Conservation (phyloP, 2,797 vertebrate species). For the Todus mexicanus region DNA sequence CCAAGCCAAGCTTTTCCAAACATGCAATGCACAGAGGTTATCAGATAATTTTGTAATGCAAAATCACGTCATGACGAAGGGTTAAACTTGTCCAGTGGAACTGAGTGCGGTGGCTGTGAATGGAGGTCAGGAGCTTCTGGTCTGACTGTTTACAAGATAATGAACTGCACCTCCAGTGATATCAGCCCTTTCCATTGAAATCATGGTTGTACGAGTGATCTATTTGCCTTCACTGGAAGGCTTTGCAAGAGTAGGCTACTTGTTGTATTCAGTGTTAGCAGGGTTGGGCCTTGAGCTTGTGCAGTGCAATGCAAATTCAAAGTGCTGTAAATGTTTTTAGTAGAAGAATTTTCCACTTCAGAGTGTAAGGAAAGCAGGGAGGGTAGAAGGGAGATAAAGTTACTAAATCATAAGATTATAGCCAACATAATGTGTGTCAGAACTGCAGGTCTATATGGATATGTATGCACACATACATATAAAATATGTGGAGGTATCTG, state of each 20-base stretch:
- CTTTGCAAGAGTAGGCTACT: slow-evolving; percentile 19
- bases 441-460: background rate
- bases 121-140: background rate
- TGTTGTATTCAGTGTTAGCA: slow-evolving; percentile 52
- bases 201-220: background rate
- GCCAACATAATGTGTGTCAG: background rate
- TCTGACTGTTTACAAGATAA: slow-evolving; percentile 26
- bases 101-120: background rate
- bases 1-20: background rate
- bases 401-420: slow-evolving; percentile 8
- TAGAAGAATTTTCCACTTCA: slow-evolving; percentile 43
- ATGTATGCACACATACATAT: background rate
- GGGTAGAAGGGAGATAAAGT: background rate
- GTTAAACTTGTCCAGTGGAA: background rate
- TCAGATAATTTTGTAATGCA: background rate
- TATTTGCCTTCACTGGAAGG: background rate
- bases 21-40: background rate
- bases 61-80: background rate
- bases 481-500: background rate
- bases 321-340: slow-evolving; percentile 33
- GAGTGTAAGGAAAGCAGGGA: background rate
- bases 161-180: background rate
- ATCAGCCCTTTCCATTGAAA: background rate
- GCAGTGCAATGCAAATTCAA: slow-evolving; percentile 39
- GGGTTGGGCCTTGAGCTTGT: slow-evolving; percentile 33